A percentile compares a stretch with the other conserved stretches of the same genome.
Evolutionary conservation across 2,113 vertebrate genomes (phyloP).

Genomic region (Emydura subglobosa): DNA sequence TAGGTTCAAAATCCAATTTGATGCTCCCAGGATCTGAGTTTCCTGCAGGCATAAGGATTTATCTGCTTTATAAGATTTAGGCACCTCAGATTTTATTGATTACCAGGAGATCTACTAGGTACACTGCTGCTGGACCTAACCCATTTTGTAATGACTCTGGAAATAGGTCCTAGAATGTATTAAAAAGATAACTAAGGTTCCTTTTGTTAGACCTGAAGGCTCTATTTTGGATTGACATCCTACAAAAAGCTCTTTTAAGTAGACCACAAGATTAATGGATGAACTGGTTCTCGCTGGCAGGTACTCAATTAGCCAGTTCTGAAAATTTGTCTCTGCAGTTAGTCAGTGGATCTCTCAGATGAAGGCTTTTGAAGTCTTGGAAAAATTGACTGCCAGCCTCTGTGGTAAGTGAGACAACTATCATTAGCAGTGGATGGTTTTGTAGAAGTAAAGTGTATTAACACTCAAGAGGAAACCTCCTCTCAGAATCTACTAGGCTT

Average conservation of each 20-base stretch:
- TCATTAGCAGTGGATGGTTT: neutral
- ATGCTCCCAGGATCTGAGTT: neutral
- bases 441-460: neutral
- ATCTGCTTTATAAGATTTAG: neutral
- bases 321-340: neutral
- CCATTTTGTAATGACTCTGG: neutral
- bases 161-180: neutral
- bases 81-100: neutral
- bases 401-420: neutral
- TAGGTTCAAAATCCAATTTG: neutral
- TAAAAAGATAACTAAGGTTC: neutral
- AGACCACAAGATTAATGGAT: neutral
- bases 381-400: neutral
- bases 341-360: accelerated
- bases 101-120: neutral
- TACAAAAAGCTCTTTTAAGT: neutral
- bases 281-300: neutral
- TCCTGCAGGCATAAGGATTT: neutral
- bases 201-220: neutral
- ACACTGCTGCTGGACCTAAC: neutral
- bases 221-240: neutral
- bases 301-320: neutral
- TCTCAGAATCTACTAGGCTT: neutral
- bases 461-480: slow-evolving; percentile 8
- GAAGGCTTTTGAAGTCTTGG: neutral